Percentiles rank a stretch among this genome's conserved stretches.
Evolutionary conservation across 2,797 vertebrate species (phyloP).

Genomic region (Otolemur crassicaudatus): DNA sequence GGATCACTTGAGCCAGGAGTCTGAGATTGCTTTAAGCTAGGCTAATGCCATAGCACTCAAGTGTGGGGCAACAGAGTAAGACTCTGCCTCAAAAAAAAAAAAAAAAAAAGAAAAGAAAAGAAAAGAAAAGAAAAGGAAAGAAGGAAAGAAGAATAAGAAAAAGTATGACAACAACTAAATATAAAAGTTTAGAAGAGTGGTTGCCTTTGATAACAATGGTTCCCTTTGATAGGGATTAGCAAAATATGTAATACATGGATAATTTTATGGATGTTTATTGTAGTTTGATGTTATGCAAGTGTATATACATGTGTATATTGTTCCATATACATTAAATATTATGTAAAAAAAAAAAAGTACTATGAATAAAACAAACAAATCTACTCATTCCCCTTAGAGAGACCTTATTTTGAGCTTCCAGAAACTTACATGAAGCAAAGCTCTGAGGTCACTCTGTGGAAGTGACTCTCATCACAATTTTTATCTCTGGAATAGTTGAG

Average conservation of each 20-base stretch:
- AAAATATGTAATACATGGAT: neutral
- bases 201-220: neutral
- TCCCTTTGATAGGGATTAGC: neutral
- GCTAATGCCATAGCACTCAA: too few species aligned
- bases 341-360: neutral
- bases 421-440: neutral
- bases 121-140: too few species aligned
- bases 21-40: too few species aligned
- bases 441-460: neutral
- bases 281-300: neutral
- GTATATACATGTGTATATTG: neutral
- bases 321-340: neutral
- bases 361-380: neutral
- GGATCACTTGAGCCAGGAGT: too few species aligned
- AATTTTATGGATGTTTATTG: neutral
- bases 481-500: neutral
- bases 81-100: too few species aligned
- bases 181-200: neutral
- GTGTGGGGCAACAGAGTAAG: too few species aligned
- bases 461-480: neutral
- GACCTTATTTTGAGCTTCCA: neutral
- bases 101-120: too few species aligned
- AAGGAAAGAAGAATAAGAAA: neutral
- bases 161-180: neutral
- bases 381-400: neutral